Percentiles rank a stretch among this genome's conserved stretches.
These are phyloP conservation scores for Enteromius afrohamiltoni DNA, from an alignment of 2,797 vertebrate species.

Conservation along the genomic window DNA sequence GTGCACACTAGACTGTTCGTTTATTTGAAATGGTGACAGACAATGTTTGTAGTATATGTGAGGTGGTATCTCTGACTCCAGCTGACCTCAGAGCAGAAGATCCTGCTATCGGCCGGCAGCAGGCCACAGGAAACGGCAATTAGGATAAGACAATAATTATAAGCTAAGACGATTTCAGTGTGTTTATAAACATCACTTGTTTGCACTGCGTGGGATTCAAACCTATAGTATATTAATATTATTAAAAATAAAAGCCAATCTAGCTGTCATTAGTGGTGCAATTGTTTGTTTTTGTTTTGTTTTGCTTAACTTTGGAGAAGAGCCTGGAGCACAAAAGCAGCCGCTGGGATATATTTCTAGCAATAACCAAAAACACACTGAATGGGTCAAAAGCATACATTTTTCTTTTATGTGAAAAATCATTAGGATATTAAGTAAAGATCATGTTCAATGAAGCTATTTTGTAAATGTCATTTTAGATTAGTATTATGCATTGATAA, in stretches of 20 bases:
- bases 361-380: too few relatives aligned
- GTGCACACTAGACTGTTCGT: background rate
- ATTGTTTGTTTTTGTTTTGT: background rate
- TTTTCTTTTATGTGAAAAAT: too few relatives aligned
- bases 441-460: too few relatives aligned
- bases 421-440: too few relatives aligned
- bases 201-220: background rate
- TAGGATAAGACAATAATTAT: slow-evolving; percentile 18
- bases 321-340: too few relatives aligned
- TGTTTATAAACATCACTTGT: background rate
- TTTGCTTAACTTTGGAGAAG: background rate
- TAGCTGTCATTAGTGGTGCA: background rate
- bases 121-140: background rate
- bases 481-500: too few relatives aligned
- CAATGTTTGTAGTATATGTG: background rate
- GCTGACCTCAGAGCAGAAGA: background rate
- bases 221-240: background rate
- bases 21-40: background rate
- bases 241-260: background rate
- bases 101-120: background rate
- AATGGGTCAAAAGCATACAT: too few relatives aligned
- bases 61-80: background rate
- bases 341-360: too few relatives aligned
- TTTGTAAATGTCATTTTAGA: too few relatives aligned
- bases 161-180: slow-evolving; percentile 9